Conservation (phyloP, 2,113 vertebrate genomes). For the Ia io region DNA sequence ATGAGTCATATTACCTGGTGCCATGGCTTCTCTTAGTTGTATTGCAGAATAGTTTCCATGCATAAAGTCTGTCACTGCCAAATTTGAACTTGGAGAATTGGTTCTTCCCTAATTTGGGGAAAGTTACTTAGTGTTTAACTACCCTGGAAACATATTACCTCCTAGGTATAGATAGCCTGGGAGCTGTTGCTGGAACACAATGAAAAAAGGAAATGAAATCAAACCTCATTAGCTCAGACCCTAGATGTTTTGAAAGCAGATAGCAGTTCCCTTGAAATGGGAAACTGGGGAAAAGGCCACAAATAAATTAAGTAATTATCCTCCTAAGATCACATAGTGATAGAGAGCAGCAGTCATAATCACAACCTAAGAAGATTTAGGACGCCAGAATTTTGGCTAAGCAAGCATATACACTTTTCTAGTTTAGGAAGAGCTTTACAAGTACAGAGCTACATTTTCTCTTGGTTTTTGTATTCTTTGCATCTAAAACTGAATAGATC, state of each 20-base stretch:
- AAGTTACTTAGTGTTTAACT: not conserved
- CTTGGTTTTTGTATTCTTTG: not conserved
- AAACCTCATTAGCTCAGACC: not conserved
- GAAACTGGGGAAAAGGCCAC: not conserved
- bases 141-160: not conserved
- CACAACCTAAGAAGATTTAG: not conserved
- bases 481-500: not conserved
- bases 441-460: not conserved
- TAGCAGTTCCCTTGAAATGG: not conserved
- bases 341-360: not conserved
- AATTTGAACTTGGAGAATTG: not conserved
- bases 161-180: not conserved
- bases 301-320: constrained; percentile 2
- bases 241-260: not conserved
- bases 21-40: not conserved
- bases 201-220: not conserved
- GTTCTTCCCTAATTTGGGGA: not conserved
- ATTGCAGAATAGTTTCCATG: not conserved
- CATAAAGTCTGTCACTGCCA: not conserved
- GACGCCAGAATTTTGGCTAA: not conserved
- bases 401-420: not conserved
- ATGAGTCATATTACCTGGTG: not conserved
- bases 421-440: not conserved
- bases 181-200: not conserved
- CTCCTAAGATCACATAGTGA: not conserved